Evolutionary conservation across 2,113 vertebrate genomes (phyloP).

Genomic region (Entosphenus tridentatus): DNA sequence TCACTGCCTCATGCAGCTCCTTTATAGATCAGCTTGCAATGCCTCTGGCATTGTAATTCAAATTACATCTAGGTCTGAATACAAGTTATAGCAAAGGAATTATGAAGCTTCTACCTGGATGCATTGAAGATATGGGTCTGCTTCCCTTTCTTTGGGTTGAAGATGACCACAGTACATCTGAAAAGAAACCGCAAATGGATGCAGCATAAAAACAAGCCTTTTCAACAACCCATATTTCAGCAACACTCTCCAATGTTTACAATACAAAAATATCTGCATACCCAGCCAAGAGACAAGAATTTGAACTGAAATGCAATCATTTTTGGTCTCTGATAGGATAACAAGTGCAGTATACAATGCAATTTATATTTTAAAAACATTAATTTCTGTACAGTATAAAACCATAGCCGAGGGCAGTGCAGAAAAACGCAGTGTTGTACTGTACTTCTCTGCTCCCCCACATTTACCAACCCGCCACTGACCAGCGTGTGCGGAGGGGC

Average conservation of each 20-base stretch:
- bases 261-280: background rate
- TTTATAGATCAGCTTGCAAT: background rate
- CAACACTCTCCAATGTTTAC: background rate
- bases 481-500: too few species aligned
- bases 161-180: conserved; percentile 52
- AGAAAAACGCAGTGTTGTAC: too few species aligned
- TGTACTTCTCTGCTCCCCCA: too few species aligned
- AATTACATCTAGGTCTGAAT: background rate
- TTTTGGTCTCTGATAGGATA: background rate
- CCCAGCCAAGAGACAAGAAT: background rate
- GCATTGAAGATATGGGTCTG: conserved; percentile 50
- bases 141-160: conserved; percentile 35
- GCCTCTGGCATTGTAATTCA: background rate
- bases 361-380: too few species aligned
- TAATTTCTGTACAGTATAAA: too few species aligned
- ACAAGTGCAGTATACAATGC: too few species aligned
- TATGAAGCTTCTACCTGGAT: conserved; percentile 25
- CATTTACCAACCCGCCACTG: too few species aligned
- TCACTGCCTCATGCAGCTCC: background rate
- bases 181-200: conserved; percentile 10
- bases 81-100: background rate
- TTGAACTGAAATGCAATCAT: background rate
- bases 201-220: background rate
- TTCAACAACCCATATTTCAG: background rate
- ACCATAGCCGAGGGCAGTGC: too few species aligned